These are phyloP conservation scores for Dasysyrphus tricinctus DNA, from an alignment of 2,888 invertebrate genomes.

Conservation along the genomic window DNA sequence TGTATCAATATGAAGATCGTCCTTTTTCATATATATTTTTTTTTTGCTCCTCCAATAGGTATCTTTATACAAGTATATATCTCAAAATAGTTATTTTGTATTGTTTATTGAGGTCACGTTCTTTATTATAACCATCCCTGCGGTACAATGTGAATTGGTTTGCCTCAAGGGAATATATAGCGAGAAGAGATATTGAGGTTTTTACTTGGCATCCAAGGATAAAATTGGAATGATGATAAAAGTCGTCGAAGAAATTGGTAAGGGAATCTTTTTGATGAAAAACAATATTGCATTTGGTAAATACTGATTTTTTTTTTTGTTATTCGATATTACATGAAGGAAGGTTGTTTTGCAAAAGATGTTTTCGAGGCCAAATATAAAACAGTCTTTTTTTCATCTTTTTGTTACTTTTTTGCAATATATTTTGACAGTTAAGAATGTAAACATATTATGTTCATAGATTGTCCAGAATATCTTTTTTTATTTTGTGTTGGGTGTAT, in stretches of 20 bases:
- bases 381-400: not conserved
- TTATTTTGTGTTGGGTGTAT: not conserved
- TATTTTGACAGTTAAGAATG: not conserved
- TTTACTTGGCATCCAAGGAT: conserved; percentile 18
- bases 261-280: conserved; percentile 36
- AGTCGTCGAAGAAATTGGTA: conserved; percentile 22
- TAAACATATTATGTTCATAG: not conserved
- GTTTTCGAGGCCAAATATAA: conserved; percentile 3
- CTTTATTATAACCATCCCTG: conserved; percentile 64
- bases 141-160: conserved; percentile 66
- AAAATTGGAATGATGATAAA: conserved; percentile 6
- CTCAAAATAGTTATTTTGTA: conserved; percentile 59
- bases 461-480: not conserved
- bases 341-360: not conserved
- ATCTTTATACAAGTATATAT: conserved; percentile 10
- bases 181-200: conserved; percentile 44
- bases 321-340: conserved; percentile 5
- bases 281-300: conserved; percentile 53
- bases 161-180: conserved; percentile 44
- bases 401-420: not conserved
- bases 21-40: not conserved
- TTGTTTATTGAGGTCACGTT: conserved; percentile 74
- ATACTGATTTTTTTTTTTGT: conserved; percentile 26
- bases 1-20: conserved; percentile 44
- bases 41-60: not conserved